Base-by-base conservation (phyloP, 2,888 invertebrate genomes). In the Smittia aterrima region DNA sequence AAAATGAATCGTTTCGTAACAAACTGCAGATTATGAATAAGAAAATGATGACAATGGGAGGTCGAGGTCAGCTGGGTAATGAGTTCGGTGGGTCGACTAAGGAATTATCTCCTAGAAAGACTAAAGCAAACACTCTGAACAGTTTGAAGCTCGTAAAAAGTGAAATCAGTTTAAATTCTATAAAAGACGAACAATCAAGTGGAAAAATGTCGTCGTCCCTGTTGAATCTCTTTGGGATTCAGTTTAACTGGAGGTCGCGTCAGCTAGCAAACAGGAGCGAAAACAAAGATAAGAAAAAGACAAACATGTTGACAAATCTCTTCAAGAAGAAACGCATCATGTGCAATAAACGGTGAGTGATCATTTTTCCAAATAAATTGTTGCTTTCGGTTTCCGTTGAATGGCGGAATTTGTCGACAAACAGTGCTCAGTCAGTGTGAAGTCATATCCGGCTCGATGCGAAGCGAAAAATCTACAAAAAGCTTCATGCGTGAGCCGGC, bases 121-220 rank as follows among this genome's bases (percentile, higher is more conserved):
- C 6, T 1, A 40, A 47, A 9, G 38, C 22, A n/a, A 62, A 58
- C 20, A 22, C 38, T 11, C 16, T 72, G 18, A 4, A n/a, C 16
- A 25, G 25, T 20, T 7, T 24, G 6, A 72, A 72, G 24, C 40
- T 22, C 4, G 38, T 38, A 16, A 58, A 24, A 62, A 72, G 72
- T 72, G 72, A 72, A 72, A 22, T 62, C n/a, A 72, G 62, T 72
- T 72, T 72, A 16, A 62, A 72, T 40, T 27, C 22, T n/a, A 40
- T 62, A 16, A 64, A 72, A 22, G 16, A 72, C 13, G 32, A 71
- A 32, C 18, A 54, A 32, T 71, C 58, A n/a, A 47, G 47, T 47
- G 47, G 47, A 27, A 66, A 32, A 6, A 7, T 66, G 24, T 66
- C 58, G 4, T 58, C 58, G 7, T 25, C 54, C 18, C 27, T 70